Evolutionary conservation across 2,113 vertebrate genomes (phyloP), one percentile per base, ranked within the genome.

Genomic region (Paramisgurnus dabryanus): DNA sequence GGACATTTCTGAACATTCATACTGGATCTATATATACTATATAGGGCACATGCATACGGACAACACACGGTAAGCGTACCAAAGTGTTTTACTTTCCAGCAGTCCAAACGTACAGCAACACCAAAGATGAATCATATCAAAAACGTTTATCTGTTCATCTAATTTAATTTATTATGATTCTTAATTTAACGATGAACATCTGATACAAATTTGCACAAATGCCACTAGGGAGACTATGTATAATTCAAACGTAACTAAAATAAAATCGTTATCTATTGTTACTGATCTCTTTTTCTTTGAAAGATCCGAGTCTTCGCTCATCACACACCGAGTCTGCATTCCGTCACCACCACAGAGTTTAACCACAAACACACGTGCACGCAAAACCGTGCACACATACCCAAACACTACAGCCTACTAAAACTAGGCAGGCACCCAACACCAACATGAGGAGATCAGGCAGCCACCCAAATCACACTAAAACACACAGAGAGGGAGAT

Each of bases 391-490:
- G 27, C 10, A 77, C 76, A 80, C 81, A 85, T 67, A 67, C 67
- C 74, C 80, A 81, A 78, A 84, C 78, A 84, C 57, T 47, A 22
- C 72, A 47, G 83, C 58, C 71, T 66, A 67, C 70, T 79, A 83
- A 80, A 83, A 75, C 80, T 84, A 80, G 80, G 82, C 85, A 86
- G 65, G 67, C 68, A 63, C 79, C 83, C 81, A 83, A 85, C 64
- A 78, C 83, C 73, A 75, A 82, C 83, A 82, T 67, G 71, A 79
- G 71, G 80, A 61, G 27, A 73, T 67, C 82, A 82, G 80, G 80
- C 80, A 85, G 70, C 68, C 76, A 79, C 70, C 71, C 83, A 82
- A 68, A 76, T 85, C 72, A 82, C 80, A 85, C 85, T 79, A 79
- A 79, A 49, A 76, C 40, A 68, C 41, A 68, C 41, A 0, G 55